phyloP scores from a whole-genome alignment of 2,113 vertebrate species.

The Glaucidium brasilianum region DNA sequence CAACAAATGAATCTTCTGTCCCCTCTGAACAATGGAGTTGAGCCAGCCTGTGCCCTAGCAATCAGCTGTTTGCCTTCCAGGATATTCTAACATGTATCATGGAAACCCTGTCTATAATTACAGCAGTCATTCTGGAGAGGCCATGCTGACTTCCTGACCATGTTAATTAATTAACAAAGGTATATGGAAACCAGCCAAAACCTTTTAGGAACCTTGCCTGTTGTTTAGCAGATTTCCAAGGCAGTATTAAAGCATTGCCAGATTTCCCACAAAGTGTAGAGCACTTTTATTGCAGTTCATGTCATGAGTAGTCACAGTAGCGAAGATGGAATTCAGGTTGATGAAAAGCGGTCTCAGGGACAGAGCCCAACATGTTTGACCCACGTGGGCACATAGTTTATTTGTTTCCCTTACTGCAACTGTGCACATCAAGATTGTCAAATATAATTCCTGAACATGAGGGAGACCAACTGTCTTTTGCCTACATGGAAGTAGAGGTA shows the following conservation, averaged over 20 bases:
- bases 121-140: background rate
- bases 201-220: background rate
- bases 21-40: background rate
- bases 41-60: background rate
- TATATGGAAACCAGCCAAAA: background rate
- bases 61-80: background rate
- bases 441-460: background rate
- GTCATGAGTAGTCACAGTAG: background rate
- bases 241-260: background rate
- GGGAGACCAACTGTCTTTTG: background rate
- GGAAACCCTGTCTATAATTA: background rate
- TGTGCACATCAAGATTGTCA: background rate
- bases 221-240: slow-evolving; percentile 7
- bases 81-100: background rate
- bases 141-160: background rate
- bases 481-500: no score
- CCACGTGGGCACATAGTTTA: background rate
- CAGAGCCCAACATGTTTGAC: background rate
- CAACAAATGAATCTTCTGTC: background rate
- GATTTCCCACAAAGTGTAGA: background rate
- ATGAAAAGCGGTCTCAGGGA: background rate
- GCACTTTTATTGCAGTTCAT: background rate
- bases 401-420: background rate
- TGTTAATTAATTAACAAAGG: slow-evolving; percentile 25
- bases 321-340: background rate